phyloP scores from a whole-genome alignment of 2,797 vertebrate species.

The Channallabes apus region DNA sequence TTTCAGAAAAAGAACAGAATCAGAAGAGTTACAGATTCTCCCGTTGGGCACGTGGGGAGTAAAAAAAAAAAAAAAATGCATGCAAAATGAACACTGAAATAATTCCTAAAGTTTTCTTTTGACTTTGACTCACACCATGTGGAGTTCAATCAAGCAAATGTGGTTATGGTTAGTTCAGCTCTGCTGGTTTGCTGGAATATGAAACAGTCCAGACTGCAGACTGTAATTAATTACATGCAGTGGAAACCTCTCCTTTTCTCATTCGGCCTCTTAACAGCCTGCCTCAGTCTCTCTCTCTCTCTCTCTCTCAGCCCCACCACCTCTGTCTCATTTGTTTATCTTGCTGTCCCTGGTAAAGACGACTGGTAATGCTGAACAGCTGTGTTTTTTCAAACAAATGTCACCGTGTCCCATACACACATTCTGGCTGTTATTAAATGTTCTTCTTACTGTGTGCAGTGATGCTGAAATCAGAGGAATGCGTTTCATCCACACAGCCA shows the following conservation, averaged over 20 bases:
- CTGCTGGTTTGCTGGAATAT: constrained; percentile 15
- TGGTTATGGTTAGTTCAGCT: constrained; percentile 1
- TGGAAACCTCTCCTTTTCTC: constrained; percentile 10
- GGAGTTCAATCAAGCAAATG: background rate
- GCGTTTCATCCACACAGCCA: background rate
- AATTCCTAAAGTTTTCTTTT: background rate
- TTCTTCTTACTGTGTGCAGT: background rate
- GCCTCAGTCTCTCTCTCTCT: background rate
- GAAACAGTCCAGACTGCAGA: constrained; percentile 1
- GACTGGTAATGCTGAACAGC: constrained; percentile 37
- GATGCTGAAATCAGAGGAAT: background rate
- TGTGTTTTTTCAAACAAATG: constrained; percentile 40
- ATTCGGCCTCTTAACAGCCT: background rate
- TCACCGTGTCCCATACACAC: constrained; percentile 1
- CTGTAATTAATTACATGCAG: constrained; percentile 22
- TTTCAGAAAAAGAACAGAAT: background rate
- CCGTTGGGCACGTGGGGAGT: background rate
- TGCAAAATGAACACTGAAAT: background rate
- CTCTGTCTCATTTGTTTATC: constrained; percentile 9
- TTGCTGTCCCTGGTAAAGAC: background rate
- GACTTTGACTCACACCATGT: background rate
- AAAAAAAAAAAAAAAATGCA: constrained; percentile 8
- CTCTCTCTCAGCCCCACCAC: background rate
- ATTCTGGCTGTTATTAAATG: constrained; percentile 19
- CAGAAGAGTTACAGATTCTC: background rate